Base-by-base conservation (phyloP, 2,888 invertebrate genomes). In the Digitonthophagus gazella region DNA sequence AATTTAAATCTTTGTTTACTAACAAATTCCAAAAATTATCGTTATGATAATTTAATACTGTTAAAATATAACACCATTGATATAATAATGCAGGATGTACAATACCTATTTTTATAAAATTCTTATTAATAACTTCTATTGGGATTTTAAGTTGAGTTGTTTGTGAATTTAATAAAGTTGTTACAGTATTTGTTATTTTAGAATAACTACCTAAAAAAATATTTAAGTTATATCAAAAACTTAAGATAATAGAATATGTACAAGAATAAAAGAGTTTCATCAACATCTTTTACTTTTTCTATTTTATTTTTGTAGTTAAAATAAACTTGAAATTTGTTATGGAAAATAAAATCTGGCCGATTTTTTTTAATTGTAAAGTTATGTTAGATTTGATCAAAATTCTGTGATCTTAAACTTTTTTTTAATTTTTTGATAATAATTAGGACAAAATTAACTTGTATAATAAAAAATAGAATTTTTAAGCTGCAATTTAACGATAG, bases 1-100 rank as follows among this genome's bases (percentile, higher is more conserved):
- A 16, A 3, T 15, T 5, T 65, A n/a, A 15, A 55, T 65, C 55
- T 6, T 55, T n/a, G 3, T 65, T 19, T 3, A 67, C 19, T 4
- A 56, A 3, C 14, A 20, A 54, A n/a, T 63, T 75, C 93, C 93
- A 94, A 80, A 91, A 91, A 6, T 83, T 83, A 78, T 89, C 86
- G 15, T 90, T 87, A 18, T 90, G 87, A 80, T 90, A 91, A 77
- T 91, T 90, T 65, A 94, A 79, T 58, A 93, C 85, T 3, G 90
- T 90, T 74, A 94, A 84, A 56, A 94, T 82, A 81, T 93, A 91
- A 66, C 90, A 90, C 93, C 93, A 95, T 74, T 93, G 90, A 66
- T 91, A 86, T 2, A 90, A 89, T 61, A 94, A 81, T 67, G 90
- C 80, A 0, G 93, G 93, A 75, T 89, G 88, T 1, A 84, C 84